Base-by-base conservation (phyloP, 2,797 vertebrate genomes). In the Decapterus maruadsi region DNA sequence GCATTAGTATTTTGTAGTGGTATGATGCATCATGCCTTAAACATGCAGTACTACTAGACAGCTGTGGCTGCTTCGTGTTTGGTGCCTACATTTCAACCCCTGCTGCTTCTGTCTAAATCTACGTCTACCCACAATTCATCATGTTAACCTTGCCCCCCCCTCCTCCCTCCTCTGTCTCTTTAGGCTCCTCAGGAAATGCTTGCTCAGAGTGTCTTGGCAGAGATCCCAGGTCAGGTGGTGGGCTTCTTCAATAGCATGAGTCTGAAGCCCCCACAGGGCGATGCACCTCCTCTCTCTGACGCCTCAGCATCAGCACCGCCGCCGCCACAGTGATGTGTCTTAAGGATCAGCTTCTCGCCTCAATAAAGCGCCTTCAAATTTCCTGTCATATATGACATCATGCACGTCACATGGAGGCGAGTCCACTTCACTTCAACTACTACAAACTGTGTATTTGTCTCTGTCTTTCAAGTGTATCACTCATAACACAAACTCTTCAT, bases 161-260 rank as follows among this genome's bases (percentile, higher is more conserved):
- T 8, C 56, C 4, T 75, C 29, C 86, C 64, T 74, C 10, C 31
- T n/a, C 12, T 34, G 22, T 68, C 53, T 53, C 20, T 68, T 31
- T 31, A 92, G 92, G 1, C 68, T 93, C 96, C 97, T 8, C 97
- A 94, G 65, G 97, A 99, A 89, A 93, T 94, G 2, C 95, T 99
- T 50, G 94, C 97, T 10, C 97, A 97, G 80, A 94, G 94, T 68
- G 96, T 99, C 60, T 87, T 99, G 90, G 97, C 97, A 0, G 98
- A 99, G 88, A 86, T 99, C 69, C 98, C 98, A 36, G 97, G 96
- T 88, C 98, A 99, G 93, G 94, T 99, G 56, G 91, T 93, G 51
- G 87, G 88, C 80, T 99, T 96, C 92, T 99, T 99, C 91, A 97
- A 92, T 67, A 93, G 91, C 43, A 94, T 95, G 91, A 95, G 92